Evolutionary conservation across 2,113 vertebrate species (phyloP).

Genomic region (Ascaphus truei): DNA sequence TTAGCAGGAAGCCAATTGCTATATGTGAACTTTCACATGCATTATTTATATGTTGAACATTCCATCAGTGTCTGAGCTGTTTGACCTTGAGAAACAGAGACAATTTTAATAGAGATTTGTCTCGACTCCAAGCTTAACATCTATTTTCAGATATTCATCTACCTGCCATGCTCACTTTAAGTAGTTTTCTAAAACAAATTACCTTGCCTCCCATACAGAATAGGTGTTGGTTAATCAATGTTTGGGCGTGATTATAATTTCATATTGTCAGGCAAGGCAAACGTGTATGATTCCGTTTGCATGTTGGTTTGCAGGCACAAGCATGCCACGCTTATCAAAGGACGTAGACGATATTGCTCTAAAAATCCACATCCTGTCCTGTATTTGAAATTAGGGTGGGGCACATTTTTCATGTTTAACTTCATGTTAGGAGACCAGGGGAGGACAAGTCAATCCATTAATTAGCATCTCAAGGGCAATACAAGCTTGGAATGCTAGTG

Average conservation of each 20-base stretch:
- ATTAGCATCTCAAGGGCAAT: neutral
- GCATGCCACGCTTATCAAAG: neutral
- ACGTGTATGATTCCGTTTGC: constrained; percentile 4
- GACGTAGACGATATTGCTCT: neutral
- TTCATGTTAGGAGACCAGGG: neutral
- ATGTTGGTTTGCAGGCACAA: constrained; percentile 9
- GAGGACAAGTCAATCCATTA: constrained; percentile 1
- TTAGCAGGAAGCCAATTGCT: too few species aligned
- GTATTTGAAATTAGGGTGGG: neutral
- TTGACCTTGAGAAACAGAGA: too few species aligned
- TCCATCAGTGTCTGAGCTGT: too few species aligned
- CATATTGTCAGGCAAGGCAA: neutral
- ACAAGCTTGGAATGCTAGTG: neutral
- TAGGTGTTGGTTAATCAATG: constrained; percentile 1
- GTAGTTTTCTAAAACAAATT: constrained; percentile 40
- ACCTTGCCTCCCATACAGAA: constrained; percentile 32
- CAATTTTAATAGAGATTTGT: too few species aligned
- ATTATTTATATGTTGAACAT: too few species aligned
- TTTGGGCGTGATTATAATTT: constrained; percentile 1
- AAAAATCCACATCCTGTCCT: neutral
- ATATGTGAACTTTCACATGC: too few species aligned
- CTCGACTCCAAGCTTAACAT: too few species aligned
- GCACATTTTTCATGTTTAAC: constrained; percentile 12
- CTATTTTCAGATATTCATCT: constrained; percentile 30
- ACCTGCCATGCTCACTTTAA: constrained; percentile 43